Conservation (phyloP, 2,888 invertebrate species). For the Aspidiotus rigidus region DNA sequence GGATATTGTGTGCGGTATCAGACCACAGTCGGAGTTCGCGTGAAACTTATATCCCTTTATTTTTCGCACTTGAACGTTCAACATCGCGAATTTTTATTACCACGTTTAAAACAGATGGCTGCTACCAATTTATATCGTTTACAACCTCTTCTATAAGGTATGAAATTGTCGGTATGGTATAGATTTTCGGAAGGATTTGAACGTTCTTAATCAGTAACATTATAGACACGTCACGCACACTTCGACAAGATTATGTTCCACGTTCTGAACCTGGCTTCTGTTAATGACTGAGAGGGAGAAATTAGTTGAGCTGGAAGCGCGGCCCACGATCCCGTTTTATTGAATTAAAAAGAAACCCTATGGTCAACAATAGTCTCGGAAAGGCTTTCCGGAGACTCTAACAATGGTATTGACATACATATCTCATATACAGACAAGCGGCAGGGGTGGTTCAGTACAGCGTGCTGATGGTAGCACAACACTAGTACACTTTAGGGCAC, state of each 20-base stretch:
- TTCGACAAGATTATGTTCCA: background rate
- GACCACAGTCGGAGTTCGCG: background rate
- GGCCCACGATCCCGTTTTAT: background rate
- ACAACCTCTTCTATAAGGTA: background rate
- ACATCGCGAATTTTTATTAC: too few species aligned
- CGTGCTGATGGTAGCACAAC: background rate
- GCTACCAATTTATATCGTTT: background rate
- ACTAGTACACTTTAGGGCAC: background rate
- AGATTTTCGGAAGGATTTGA: background rate
- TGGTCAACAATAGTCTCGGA: constrained; percentile 3
- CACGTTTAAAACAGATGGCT: background rate
- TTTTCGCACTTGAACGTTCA: background rate
- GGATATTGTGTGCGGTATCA: background rate
- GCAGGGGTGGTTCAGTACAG: background rate
- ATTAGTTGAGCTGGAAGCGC: background rate
- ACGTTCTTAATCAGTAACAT: background rate
- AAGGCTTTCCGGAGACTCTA: background rate
- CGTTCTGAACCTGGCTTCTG: background rate
- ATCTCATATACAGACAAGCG: background rate
- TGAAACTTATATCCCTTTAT: background rate
- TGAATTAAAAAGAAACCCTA: constrained; percentile 4
- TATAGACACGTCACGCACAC: background rate
- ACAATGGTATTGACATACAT: constrained; percentile 4
- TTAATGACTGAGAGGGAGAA: constrained; percentile 4
- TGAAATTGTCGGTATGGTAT: background rate